phyloP scores from a whole-genome alignment of 2,888 invertebrate species.

The Hirtodrosophila duncani region DNA sequence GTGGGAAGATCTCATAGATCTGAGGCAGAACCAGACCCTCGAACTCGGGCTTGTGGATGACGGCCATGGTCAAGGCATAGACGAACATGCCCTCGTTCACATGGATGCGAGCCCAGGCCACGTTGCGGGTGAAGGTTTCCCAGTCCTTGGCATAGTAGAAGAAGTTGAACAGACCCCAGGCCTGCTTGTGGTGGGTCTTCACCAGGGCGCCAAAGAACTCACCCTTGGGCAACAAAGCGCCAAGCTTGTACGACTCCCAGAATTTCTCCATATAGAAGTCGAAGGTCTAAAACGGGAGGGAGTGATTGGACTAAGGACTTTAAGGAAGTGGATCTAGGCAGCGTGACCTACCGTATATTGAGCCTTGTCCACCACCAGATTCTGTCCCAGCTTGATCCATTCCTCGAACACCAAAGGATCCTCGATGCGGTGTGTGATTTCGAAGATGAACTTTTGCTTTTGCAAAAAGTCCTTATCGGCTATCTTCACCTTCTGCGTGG shows the following conservation, averaged over 20 bases:
- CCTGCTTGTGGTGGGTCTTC: conserved; percentile 79
- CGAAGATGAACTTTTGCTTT: conserved; percentile 70
- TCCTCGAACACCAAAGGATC: conserved; percentile 72
- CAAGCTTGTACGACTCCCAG: conserved; percentile 62
- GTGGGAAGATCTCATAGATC: conserved; percentile 87
- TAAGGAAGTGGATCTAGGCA: neutral
- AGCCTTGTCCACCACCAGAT: conserved; percentile 47
- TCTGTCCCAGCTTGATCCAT: conserved; percentile 61
- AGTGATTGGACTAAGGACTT: neutral
- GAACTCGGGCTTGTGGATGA: conserved; percentile 84
- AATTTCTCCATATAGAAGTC: conserved; percentile 68
- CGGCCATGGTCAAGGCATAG: conserved; percentile 84
- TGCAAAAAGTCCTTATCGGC: conserved; percentile 62
- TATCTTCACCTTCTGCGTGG: conserved; percentile 52
- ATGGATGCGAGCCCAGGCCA: conserved; percentile 83
- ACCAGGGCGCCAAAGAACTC: conserved; percentile 80
- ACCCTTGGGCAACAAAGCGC: conserved; percentile 80
- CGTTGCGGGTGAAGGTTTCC: conserved; percentile 84
- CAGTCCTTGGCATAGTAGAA: conserved; percentile 85
- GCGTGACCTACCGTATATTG: conserved; percentile 52
- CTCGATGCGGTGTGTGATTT: conserved; percentile 61
- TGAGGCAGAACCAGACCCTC: conserved; percentile 84
- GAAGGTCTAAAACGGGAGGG: conserved; percentile 38
- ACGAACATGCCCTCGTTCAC: conserved; percentile 87
- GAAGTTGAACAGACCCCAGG: conserved; percentile 82